Conservation (phyloP, 1,140 invertebrate genomes). For the Rhagoletis pomonella region DNA sequence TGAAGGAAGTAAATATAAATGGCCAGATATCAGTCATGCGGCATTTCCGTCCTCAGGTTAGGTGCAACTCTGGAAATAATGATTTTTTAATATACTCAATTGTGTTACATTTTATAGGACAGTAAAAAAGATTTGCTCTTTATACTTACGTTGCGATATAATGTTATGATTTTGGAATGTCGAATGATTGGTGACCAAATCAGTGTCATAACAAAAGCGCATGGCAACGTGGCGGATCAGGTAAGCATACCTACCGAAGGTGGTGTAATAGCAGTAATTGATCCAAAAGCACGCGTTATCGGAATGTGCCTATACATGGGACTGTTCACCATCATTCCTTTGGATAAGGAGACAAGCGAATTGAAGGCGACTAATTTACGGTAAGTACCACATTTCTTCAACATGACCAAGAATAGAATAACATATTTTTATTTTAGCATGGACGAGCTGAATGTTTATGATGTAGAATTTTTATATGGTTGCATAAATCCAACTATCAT, state of each 20-base stretch:
- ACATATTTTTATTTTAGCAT: constrained; percentile 78
- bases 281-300: constrained; percentile 95
- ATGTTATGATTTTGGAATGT: constrained; percentile 98
- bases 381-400: constrained; percentile 73
- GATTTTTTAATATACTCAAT: constrained; percentile 3
- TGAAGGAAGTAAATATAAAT: constrained; percentile 97
- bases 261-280: constrained; percentile 95
- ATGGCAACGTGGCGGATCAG: constrained; percentile 95
- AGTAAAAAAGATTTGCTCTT: constrained; percentile 96
- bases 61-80: constrained; percentile 53
- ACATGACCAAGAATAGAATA: not conserved
- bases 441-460: constrained; percentile 95
- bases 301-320: constrained; percentile 97
- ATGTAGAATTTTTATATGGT: constrained; percentile 96
- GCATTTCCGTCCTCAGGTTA: constrained; percentile 92
- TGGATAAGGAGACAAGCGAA: constrained; percentile 94
- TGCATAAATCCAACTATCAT: constrained; percentile 95
- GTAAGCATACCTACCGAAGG: constrained; percentile 94
- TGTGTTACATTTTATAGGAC: constrained; percentile 78
- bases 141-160: constrained; percentile 93
- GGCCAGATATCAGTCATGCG: constrained; percentile 97
- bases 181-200: constrained; percentile 84
- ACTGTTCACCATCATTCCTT: constrained; percentile 95
- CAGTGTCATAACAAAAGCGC: constrained; percentile 95
- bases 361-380: constrained; percentile 95